phyloP scores from a whole-genome alignment of 2,797 vertebrate species.

The Chromis chromis region DNA sequence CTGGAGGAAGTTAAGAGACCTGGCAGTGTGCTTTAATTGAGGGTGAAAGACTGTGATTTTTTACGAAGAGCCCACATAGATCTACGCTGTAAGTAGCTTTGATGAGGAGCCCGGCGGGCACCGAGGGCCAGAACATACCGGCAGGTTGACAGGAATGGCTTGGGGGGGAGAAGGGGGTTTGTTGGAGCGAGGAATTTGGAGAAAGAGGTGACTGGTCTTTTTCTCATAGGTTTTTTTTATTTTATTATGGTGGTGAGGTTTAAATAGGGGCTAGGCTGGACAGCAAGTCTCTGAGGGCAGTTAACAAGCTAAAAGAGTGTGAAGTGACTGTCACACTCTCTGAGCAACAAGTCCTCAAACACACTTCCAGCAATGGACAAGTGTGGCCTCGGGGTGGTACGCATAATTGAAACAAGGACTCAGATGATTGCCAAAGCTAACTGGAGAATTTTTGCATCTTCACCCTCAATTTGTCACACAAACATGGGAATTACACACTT shows the following conservation, averaged over 20 bases:
- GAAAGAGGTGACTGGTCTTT: slow-evolving; percentile 40
- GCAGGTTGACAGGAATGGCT: slow-evolving; percentile 64
- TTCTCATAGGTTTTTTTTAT: slow-evolving; percentile 49
- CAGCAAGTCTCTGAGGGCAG: slow-evolving; percentile 63
- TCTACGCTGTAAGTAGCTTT: slow-evolving; percentile 60
- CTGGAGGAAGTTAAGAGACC: slow-evolving; percentile 47
- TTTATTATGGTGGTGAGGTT: slow-evolving; percentile 64
- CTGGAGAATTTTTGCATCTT: slow-evolving; percentile 28
- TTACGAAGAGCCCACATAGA: slow-evolving; percentile 45
- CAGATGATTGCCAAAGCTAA: slow-evolving; percentile 29
- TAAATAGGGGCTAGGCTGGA: slow-evolving; percentile 40
- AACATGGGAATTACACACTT: background rate
- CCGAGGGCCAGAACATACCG: slow-evolving; percentile 36
- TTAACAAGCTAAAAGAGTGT: slow-evolving; percentile 72
- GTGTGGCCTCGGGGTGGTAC: slow-evolving; percentile 51
- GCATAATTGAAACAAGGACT: slow-evolving; percentile 63
- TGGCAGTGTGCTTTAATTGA: slow-evolving; percentile 59
- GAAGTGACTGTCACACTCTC: slow-evolving; percentile 70
- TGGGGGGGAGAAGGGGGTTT: slow-evolving; percentile 13
- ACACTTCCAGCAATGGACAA: slow-evolving; percentile 63
- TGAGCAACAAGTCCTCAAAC: slow-evolving; percentile 57
- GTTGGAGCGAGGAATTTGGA: slow-evolving; percentile 24
- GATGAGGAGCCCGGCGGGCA: slow-evolving; percentile 66
- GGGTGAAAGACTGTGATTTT: slow-evolving; percentile 61
- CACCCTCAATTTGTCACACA: background rate